Percentiles rank a stretch among this genome's conserved stretches.
Conservation (phyloP, 2,113 vertebrate genomes). For the Burhinus oedicnemus region DNA sequence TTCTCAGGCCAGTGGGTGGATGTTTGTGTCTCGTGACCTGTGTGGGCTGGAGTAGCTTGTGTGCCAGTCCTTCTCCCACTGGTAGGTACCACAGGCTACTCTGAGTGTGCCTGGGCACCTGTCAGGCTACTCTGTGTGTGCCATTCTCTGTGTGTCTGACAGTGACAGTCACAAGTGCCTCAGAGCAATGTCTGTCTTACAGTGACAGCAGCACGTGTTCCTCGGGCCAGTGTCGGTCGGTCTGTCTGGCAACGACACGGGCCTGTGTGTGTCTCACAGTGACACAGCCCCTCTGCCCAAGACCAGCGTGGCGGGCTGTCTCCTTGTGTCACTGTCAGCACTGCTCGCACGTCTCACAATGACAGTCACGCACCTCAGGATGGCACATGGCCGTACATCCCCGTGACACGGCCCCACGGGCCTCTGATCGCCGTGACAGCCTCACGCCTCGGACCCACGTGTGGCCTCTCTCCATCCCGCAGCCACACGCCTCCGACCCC, state of each 20-base stretch:
- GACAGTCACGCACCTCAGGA: background rate
- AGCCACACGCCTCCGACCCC: fast-evolving
- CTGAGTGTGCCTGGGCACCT: fast-evolving
- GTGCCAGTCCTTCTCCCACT: background rate
- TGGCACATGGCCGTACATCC: fast-evolving
- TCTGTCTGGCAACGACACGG: background rate
- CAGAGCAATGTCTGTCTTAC: background rate
- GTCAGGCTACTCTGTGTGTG: background rate
- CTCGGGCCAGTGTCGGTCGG: background rate
- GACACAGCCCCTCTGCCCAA: background rate
- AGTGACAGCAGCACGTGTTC: fast-evolving
- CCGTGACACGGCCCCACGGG: fast-evolving
- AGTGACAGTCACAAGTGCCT: background rate
- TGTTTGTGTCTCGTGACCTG: background rate
- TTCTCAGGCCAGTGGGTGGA: background rate
- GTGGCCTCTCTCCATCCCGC: no score
- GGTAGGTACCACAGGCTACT: fast-evolving
- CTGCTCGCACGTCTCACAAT: background rate
- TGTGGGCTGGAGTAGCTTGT: background rate
- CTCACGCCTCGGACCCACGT: fast-evolving
- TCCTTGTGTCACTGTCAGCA: background rate
- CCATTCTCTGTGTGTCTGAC: background rate
- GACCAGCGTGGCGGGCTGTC: background rate
- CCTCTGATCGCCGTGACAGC: background rate
- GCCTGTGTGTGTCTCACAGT: background rate